Percentiles rank a stretch among this genome's conserved stretches.
phyloP scores from a whole-genome alignment of 2,797 vertebrate genomes.

The Cheirogaleus major region DNA sequence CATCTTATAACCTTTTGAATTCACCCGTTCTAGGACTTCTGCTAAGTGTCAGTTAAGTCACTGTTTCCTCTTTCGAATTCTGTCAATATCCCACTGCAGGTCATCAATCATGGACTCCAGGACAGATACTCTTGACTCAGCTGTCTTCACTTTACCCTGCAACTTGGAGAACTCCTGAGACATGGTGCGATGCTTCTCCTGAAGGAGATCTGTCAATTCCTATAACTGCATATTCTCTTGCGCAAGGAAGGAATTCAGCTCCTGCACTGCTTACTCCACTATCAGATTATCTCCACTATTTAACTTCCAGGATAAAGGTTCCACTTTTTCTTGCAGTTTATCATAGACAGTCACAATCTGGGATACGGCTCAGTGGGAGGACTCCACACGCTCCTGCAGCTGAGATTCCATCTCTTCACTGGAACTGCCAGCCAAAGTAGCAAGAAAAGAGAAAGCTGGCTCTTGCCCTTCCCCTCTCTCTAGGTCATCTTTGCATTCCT shows the following conservation, averaged over 20 bases:
- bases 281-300: slow-evolving; percentile 85
- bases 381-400: slow-evolving; percentile 95
- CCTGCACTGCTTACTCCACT: slow-evolving; percentile 87
- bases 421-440: slow-evolving; percentile 96
- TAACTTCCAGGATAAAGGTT: slow-evolving; percentile 85
- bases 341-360: slow-evolving; percentile 94
- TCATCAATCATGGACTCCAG: slow-evolving; percentile 96
- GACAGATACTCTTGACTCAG: slow-evolving; percentile 94
- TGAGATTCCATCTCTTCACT: slow-evolving; percentile 98
- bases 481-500: slow-evolving; percentile 94
- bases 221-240: slow-evolving; percentile 93
- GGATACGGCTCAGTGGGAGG: slow-evolving; percentile 92
- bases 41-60: slow-evolving; percentile 94
- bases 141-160: slow-evolving; percentile 93
- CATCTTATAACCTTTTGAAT: slow-evolving; percentile 98
- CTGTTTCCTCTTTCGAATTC: slow-evolving; percentile 96
- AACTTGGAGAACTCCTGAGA: slow-evolving; percentile 94
- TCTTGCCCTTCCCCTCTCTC: slow-evolving; percentile 88
- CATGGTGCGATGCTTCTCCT: slow-evolving; percentile 95
- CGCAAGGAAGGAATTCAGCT: slow-evolving; percentile 90
- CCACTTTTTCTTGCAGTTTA: slow-evolving; percentile 89
- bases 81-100: slow-evolving; percentile 99
- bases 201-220: slow-evolving; percentile 93
- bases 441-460: slow-evolving; percentile 93
- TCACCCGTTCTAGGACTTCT: slow-evolving; percentile 96